Evolutionary conservation across 2,113 vertebrate species (phyloP), one percentile per base, ranked within the genome.

Genomic region (Misgurnus anguillicaudatus): DNA sequence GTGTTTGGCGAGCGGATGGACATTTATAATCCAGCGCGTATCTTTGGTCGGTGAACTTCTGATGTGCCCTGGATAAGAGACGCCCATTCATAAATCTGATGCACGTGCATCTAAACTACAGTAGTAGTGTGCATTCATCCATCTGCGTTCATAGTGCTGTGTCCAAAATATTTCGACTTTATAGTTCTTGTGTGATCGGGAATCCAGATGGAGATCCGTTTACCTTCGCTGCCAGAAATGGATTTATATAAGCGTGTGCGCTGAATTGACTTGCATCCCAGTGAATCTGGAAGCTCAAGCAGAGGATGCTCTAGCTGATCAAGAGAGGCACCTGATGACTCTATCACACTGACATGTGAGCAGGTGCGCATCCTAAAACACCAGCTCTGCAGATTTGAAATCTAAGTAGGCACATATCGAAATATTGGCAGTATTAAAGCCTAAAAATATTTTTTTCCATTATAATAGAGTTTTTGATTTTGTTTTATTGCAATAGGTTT

Each of bases 51-150:
- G 7, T 9, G n/a, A 75, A 64, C 21, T 48, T 63, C 14, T 4
- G 45, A 13, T 8, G 53, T 24, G 36, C 6, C 21, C 17, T 57
- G 53, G 53, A 57, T 8, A 57, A 5, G 39, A 71, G 36, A 64
- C 68, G 39, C 76, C 77, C 88, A 85, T 87, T 88, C 86, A 87
- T 75, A 79, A 79, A 83, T 77, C 60, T 61, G 55, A 69, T 60
- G 60, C 53, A n/a, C 14, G 24, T 78, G 74, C 83, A 45, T 38
- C 58, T 19, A 8, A 53, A 31, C 38, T 53, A 47, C 1, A 45
- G 31, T 39, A 58, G 21, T 77, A 17, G 5, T 63, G 41, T 75
- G 60, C 79, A 58, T 69, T 82, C 77, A 79, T 11, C 11, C 24
- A 17, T 51, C 16, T 11, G 3, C 63, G 41, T 67, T 71, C 75